phyloP scores from a whole-genome alignment of 2,888 invertebrate genomes.

The Cheilosia soror region DNA sequence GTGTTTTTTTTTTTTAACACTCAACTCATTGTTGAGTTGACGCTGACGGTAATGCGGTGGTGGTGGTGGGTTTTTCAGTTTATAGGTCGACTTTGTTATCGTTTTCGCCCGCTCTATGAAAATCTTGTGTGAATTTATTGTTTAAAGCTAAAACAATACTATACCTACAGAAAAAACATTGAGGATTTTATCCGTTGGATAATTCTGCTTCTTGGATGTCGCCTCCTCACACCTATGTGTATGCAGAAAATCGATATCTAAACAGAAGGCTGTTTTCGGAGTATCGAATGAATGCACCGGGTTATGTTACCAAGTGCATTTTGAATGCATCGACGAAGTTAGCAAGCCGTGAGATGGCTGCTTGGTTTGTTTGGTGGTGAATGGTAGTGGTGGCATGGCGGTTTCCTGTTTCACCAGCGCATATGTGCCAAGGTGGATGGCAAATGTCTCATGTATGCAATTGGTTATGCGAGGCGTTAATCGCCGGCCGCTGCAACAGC shows the following conservation, averaged over 20 bases:
- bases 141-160: constrained; percentile 5
- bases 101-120: constrained; percentile 12
- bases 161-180: not conserved
- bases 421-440: constrained; percentile 56
- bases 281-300: constrained; percentile 67
- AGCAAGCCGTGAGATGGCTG: constrained; percentile 12
- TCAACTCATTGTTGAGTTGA: constrained; percentile 6
- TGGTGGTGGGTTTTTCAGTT: constrained; percentile 33
- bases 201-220: constrained; percentile 43
- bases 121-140: constrained; percentile 39
- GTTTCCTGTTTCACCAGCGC: constrained; percentile 59
- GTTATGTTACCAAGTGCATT: constrained; percentile 69
- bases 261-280: constrained; percentile 71
- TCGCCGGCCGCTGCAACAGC: constrained; percentile 12
- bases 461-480: constrained; percentile 37
- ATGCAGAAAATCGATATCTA: constrained; percentile 77
- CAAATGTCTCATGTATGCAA: constrained; percentile 35
- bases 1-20: not conserved
- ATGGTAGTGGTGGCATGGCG: constrained; percentile 22
- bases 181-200: constrained; percentile 43
- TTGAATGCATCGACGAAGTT: constrained; percentile 54
- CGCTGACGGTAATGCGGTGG: not conserved
- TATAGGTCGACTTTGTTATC: constrained; percentile 28
- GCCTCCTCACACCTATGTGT: constrained; percentile 47
- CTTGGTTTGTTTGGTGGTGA: constrained; percentile 6